Evolutionary conservation across 2,797 vertebrate species (phyloP).

Genomic region (Hypotaenidia okinawae): DNA sequence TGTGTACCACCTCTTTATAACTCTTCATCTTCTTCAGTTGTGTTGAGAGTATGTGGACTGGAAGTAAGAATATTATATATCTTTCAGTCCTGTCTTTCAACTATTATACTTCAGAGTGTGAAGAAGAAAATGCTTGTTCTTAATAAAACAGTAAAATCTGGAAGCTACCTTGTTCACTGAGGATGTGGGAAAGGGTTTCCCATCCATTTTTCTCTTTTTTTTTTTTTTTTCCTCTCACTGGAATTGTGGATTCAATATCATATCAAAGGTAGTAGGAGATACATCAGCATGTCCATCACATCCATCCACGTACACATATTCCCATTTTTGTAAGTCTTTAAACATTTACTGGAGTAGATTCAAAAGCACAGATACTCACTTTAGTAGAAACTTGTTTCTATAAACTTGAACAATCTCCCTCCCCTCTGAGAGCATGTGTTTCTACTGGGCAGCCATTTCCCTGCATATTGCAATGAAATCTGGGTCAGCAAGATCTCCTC

Average conservation of each 20-base stretch:
- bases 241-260: background rate
- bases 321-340: background rate
- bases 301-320: background rate
- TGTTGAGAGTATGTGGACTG: background rate
- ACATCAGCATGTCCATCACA: background rate
- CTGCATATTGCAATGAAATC: background rate
- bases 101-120: background rate
- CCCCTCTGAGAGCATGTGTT: background rate
- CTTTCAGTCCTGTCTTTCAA: background rate
- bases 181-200: background rate
- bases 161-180: background rate
- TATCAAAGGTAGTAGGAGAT: background rate
- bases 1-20: background rate
- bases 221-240: background rate
- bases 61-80: background rate
- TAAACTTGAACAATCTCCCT: background rate
- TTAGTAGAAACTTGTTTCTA: background rate
- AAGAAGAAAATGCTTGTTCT: background rate
- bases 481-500: background rate
- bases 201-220: background rate
- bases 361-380: background rate
- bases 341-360: background rate
- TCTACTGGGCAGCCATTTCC: background rate
- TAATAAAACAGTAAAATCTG: background rate
- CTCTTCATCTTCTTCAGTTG: background rate